Conservation (phyloP, 2,113 vertebrate genomes). For the Clarias batrachus region DNA sequence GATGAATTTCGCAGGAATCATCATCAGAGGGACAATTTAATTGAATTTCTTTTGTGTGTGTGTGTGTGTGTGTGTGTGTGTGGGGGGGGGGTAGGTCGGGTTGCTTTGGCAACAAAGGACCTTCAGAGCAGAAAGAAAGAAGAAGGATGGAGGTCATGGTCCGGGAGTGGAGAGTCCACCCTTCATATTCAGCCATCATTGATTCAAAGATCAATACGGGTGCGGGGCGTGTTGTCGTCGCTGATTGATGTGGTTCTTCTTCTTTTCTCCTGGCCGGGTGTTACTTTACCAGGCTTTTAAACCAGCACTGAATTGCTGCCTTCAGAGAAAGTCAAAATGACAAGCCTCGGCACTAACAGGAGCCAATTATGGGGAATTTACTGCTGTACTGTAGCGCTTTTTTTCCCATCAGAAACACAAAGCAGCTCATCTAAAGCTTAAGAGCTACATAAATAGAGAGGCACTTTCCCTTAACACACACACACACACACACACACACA, state of each 20-base stretch:
- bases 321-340: constrained; percentile 61
- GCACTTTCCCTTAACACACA: constrained; percentile 45
- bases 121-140: constrained; percentile 19
- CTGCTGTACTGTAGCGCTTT: constrained; percentile 52
- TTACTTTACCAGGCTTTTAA: constrained; percentile 53
- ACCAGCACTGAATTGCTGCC: constrained; percentile 44
- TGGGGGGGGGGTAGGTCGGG: too few relatives aligned
- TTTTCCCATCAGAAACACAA: constrained; percentile 64
- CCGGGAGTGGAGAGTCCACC: constrained; percentile 8
- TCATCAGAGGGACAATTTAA: too few relatives aligned
- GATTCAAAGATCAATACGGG: constrained; percentile 50
- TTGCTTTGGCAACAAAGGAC: constrained; percentile 19
- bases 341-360: constrained; percentile 59
- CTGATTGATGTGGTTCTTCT: constrained; percentile 39
- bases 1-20: not conserved
- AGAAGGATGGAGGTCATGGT: constrained; percentile 42
- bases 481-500: constrained; percentile 39
- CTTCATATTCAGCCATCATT: constrained; percentile 39
- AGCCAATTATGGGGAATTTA: constrained; percentile 66
- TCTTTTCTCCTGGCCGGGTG: constrained; percentile 39
- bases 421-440: constrained; percentile 55
- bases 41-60: too few relatives aligned
- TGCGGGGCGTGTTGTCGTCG: not conserved
- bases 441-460: constrained; percentile 58
- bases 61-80: too few relatives aligned